Evolutionary conservation across 2,888 invertebrate species (phyloP).

Genomic region (Hypercompe scribonia): DNA sequence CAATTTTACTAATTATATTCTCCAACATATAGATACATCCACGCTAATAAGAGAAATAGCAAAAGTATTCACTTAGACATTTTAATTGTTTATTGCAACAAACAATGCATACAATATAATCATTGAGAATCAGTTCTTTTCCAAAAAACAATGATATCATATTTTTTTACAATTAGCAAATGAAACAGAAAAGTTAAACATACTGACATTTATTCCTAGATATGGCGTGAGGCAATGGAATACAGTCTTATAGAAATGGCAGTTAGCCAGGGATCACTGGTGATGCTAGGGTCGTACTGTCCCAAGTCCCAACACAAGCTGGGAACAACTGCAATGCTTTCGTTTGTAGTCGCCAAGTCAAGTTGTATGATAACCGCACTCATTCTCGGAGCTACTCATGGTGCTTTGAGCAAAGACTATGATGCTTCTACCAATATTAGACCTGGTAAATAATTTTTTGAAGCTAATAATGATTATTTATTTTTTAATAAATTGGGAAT

Average conservation of each 20-base stretch:
- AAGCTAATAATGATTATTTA: background rate
- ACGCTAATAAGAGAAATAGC: too few relatives aligned
- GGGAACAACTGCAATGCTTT: conserved; percentile 64
- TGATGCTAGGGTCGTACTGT: conserved; percentile 77
- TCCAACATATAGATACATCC: background rate
- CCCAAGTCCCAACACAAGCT: conserved; percentile 68
- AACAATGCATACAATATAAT: too few relatives aligned
- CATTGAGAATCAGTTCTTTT: too few relatives aligned
- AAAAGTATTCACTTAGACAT: too few relatives aligned
- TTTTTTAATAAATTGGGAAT: background rate
- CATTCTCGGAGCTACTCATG: conserved; percentile 72
- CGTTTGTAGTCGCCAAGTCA: conserved; percentile 68
- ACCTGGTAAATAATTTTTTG: conserved; percentile 55
- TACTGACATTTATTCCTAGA: conserved; percentile 50
- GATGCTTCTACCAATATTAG: conserved; percentile 66
- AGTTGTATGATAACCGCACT: conserved; percentile 65
- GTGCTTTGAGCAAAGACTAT: conserved; percentile 72
- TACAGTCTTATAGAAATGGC: conserved; percentile 76
- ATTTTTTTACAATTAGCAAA: too few relatives aligned
- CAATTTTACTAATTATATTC: background rate
- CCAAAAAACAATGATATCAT: too few relatives aligned
- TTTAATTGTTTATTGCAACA: too few relatives aligned
- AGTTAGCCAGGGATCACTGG: conserved; percentile 72
- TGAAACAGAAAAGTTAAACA: too few relatives aligned
- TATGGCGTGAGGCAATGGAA: conserved; percentile 80